These are phyloP conservation scores for Anoplophora glabripennis DNA, from an alignment of 1,140 invertebrate genomes.

Conservation along the genomic window DNA sequence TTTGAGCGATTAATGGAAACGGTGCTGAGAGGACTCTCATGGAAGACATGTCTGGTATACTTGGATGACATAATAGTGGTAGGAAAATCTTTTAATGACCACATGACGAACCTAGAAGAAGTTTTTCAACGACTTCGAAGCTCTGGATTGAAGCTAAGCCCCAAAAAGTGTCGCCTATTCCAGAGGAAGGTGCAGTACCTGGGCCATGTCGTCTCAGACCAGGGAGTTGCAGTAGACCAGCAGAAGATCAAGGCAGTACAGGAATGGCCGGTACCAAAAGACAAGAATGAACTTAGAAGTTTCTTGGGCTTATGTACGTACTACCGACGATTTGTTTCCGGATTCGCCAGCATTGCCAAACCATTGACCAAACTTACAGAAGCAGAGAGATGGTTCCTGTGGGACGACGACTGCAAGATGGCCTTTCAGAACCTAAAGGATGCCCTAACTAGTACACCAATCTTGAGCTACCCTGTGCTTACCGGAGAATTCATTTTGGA, in stretches of 20 bases:
- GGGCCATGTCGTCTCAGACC: constrained; percentile 45
- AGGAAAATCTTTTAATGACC: constrained; percentile 43
- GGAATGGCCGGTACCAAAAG: background rate
- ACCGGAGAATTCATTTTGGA: no score
- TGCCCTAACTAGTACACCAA: constrained; percentile 45
- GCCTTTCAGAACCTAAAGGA: constrained; percentile 7
- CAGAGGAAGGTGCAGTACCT: constrained; percentile 43
- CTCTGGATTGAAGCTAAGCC: constrained; percentile 44
- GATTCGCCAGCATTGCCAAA: constrained; percentile 31
- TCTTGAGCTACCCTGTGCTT: no score
- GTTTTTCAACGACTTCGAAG: constrained; percentile 41
- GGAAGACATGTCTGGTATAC: constrained; percentile 41
- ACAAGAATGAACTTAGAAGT: constrained; percentile 17
- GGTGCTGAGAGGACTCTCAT: constrained; percentile 18
- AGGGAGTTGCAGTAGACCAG: constrained; percentile 44
- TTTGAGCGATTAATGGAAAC: constrained; percentile 32
- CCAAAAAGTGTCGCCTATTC: constrained; percentile 46
- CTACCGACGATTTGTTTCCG: constrained; percentile 31
- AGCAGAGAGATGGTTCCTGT: constrained; percentile 6
- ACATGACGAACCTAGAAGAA: no score
- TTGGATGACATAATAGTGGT: constrained; percentile 50
- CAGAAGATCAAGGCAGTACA: constrained; percentile 44
- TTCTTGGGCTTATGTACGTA: constrained; percentile 32
- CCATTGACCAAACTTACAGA: constrained; percentile 28
- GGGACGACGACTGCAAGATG: constrained; percentile 9